Percentiles rank a stretch among this genome's conserved stretches.
These are phyloP conservation scores for Choristoneura rosaceana DNA, from an alignment of 2,888 invertebrate species.

Conservation along the genomic window DNA sequence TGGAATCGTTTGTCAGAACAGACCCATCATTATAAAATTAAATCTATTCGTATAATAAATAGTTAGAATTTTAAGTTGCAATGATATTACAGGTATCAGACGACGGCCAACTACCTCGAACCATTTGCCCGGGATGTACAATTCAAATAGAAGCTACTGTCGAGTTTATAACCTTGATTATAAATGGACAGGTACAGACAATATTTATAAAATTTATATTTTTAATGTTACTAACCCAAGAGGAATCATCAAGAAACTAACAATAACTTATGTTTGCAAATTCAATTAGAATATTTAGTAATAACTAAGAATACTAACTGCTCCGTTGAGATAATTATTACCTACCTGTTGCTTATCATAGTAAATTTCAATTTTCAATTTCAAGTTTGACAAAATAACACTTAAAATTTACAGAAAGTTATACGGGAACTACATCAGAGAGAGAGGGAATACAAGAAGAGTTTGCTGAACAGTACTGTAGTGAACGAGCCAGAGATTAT, in stretches of 20 bases:
- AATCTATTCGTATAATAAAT: neutral
- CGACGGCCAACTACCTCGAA: slow-evolving; percentile 89
- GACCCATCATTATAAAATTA: neutral
- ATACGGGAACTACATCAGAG: slow-evolving; percentile 69
- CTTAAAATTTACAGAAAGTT: slow-evolving; percentile 67
- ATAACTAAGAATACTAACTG: no score
- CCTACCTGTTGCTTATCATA: no score
- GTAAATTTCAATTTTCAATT: neutral
- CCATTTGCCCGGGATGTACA: slow-evolving; percentile 91
- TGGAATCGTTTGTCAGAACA: neutral
- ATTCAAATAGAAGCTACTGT: slow-evolving; percentile 91
- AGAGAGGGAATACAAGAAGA: slow-evolving; percentile 74
- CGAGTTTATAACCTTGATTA: slow-evolving; percentile 89
- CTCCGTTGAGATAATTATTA: no score
- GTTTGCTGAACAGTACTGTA: slow-evolving; percentile 50
- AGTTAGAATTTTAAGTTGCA: neutral
- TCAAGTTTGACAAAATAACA: neutral
- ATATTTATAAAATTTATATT: neutral
- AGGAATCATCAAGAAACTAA: neutral
- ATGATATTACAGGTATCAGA: slow-evolving; percentile 84
- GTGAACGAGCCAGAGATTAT: slow-evolving; percentile 57
- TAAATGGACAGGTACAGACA: slow-evolving; percentile 87
- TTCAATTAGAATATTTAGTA: no score
- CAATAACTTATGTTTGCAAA: no score
- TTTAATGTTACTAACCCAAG: neutral